These are phyloP conservation scores for Penaeus chinensis DNA, from an alignment of 1,140 invertebrate genomes.

Conservation along the genomic window DNA sequence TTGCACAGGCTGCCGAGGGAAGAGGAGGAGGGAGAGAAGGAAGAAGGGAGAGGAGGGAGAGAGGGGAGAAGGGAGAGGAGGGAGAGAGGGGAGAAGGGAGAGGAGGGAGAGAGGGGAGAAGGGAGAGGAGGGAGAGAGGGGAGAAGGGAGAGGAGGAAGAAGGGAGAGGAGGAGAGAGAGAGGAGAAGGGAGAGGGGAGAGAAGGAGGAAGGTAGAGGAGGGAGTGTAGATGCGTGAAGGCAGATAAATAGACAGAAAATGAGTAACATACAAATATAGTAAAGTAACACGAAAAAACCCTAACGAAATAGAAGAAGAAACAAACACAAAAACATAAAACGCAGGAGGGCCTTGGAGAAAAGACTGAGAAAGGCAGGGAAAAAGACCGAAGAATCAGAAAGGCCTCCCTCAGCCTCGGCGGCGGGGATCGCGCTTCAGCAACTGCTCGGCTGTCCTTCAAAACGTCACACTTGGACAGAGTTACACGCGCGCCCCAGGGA, in stretches of 20 bases:
- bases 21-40: not conserved
- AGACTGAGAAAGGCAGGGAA: not conserved
- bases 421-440: too few species aligned
- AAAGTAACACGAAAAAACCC: not conserved
- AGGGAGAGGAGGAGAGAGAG: not conserved
- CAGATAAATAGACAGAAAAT: not conserved
- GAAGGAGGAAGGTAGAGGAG: not conserved
- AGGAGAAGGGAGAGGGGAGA: not conserved
- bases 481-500: too few species aligned
- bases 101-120: not conserved
- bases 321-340: not conserved
- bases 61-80: constrained; percentile 1
- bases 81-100: not conserved
- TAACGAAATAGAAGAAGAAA: not conserved
- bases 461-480: too few species aligned
- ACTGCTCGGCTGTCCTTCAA: too few species aligned
- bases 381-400: too few species aligned
- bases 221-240: not conserved
- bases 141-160: too few species aligned
- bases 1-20: too few species aligned
- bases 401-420: too few species aligned
- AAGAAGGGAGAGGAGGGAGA: constrained; percentile 6
- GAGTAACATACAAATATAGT: not conserved
- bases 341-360: not conserved
- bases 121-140: not conserved